phyloP scores from a whole-genome alignment of 2,888 invertebrate genomes.

The Bruchidius siliquastri region DNA sequence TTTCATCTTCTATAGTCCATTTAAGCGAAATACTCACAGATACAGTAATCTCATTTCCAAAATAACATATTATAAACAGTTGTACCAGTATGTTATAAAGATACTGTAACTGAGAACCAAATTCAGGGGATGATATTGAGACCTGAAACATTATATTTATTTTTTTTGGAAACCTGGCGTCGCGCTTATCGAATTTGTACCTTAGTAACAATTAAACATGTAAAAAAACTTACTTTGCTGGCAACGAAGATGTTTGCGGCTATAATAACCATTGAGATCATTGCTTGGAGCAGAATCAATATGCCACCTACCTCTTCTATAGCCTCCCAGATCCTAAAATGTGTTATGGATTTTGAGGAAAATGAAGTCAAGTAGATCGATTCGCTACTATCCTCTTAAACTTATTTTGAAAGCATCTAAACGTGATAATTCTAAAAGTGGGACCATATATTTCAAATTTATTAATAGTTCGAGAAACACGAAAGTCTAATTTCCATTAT shows the following conservation, averaged over 20 bases:
- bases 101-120: conserved; percentile 27
- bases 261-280: conserved; percentile 28
- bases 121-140: conserved; percentile 24
- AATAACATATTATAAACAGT: conserved; percentile 27
- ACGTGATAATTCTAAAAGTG: too few relatives aligned
- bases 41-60: conserved; percentile 29
- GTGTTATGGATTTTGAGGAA: too few relatives aligned
- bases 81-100: conserved; percentile 23
- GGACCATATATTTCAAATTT: too few relatives aligned
- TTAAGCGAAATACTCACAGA: conserved; percentile 30
- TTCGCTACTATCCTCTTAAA: too few relatives aligned
- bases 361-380: too few relatives aligned
- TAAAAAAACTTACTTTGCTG: conserved; percentile 25
- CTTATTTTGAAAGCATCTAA: too few relatives aligned
- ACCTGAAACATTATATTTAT: conserved; percentile 20
- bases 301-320: conserved; percentile 28
- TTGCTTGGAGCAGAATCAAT: conserved; percentile 27
- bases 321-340: conserved; percentile 25
- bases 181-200: too few relatives aligned
- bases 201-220: too few relatives aligned
- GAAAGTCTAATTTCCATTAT: neutral
- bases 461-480: too few relatives aligned
- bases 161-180: too few relatives aligned
- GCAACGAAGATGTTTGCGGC: conserved; percentile 30
- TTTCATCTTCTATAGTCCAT: too few relatives aligned